These are phyloP conservation scores for Eulemur mongoz DNA, from an alignment of 2,797 vertebrate genomes.

Conservation along the genomic window DNA sequence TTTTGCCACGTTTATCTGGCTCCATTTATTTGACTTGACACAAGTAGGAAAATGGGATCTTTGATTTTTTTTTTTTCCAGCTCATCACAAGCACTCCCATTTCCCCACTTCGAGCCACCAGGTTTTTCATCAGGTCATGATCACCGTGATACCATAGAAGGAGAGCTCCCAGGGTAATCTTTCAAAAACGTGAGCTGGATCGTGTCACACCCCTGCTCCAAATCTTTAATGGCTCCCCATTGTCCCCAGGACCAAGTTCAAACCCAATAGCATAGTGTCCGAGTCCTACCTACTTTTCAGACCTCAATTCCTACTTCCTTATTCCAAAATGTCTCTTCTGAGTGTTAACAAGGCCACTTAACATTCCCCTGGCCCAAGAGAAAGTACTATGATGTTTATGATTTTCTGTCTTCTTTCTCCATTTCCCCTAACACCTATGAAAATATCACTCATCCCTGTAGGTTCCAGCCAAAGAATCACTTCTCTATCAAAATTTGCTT, in stretches of 20 bases:
- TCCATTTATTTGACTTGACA: conserved; percentile 80
- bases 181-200: neutral
- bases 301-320: neutral
- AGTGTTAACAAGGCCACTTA: neutral
- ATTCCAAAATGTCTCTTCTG: neutral
- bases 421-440: neutral
- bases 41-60: conserved; percentile 71
- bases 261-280: neutral
- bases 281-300: neutral
- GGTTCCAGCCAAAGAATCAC: neutral
- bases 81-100: conserved; percentile 51
- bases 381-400: neutral
- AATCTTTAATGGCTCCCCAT: neutral
- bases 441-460: neutral
- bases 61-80: conserved; percentile 59
- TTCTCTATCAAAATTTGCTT: neutral
- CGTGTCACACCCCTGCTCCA: fast-evolving
- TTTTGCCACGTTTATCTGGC: conserved; percentile 68
- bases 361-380: neutral
- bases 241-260: neutral
- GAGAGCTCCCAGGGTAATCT: neutral
- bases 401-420: neutral
- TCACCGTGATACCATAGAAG: neutral
- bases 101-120: neutral
- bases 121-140: conserved; percentile 27